phyloP scores from a whole-genome alignment of 2,888 invertebrate species.

The Troides aeacus region DNA sequence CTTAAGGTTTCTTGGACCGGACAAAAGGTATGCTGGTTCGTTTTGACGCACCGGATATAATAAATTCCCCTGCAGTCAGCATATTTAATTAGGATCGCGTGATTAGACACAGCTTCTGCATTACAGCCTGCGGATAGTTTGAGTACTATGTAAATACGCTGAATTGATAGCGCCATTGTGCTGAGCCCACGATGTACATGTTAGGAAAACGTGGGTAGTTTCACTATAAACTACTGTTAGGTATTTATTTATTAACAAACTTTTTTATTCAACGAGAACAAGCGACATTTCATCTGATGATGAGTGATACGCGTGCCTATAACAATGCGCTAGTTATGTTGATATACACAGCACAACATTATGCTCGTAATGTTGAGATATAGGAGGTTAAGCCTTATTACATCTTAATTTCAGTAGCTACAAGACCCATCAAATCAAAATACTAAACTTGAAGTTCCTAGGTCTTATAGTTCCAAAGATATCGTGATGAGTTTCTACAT shows the following conservation, averaged over 20 bases:
- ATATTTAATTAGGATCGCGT: conserved; percentile 51
- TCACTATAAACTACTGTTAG: background rate
- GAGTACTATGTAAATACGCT: conserved; percentile 24
- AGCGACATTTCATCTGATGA: too few relatives aligned
- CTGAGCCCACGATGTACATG: background rate
- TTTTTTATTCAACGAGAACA: too few relatives aligned
- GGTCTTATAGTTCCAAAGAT: too few relatives aligned
- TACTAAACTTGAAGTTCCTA: too few relatives aligned
- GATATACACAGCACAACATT: too few relatives aligned
- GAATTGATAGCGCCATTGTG: conserved; percentile 28
- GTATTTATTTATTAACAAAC: background rate
- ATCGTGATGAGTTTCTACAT: too few relatives aligned
- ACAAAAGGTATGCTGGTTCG: conserved; percentile 1
- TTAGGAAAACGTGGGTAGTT: background rate
- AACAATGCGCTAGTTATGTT: too few relatives aligned
- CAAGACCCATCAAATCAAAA: too few relatives aligned
- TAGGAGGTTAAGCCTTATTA: too few relatives aligned
- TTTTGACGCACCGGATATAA: conserved; percentile 31
- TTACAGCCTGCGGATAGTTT: conserved; percentile 38
- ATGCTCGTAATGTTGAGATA: too few relatives aligned
- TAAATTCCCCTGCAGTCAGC: conserved; percentile 40
- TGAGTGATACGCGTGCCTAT: too few relatives aligned
- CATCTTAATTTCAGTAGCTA: too few relatives aligned
- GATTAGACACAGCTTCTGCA: conserved; percentile 44
- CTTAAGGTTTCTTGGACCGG: conserved; percentile 5